Conservation (phyloP, 2,797 vertebrate genomes). For the Propithecus perrieri region DNA sequence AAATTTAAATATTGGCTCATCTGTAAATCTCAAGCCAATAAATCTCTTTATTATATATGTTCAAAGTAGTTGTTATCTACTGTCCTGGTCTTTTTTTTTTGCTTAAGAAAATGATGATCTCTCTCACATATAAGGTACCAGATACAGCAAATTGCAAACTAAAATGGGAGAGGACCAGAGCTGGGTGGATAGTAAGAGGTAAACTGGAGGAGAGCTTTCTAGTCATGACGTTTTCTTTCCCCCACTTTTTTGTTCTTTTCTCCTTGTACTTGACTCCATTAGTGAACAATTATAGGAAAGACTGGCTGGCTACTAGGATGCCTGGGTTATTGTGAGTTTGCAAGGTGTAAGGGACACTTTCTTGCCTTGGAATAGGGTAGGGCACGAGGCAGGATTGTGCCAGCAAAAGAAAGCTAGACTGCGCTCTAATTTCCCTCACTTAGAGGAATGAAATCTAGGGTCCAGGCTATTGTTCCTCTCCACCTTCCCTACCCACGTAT, state of each 20-base stretch:
- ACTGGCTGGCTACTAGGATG: background rate
- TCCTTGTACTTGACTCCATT: background rate
- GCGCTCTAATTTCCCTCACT: rapidly evolving
- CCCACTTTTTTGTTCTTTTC: no score
- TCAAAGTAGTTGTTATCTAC: background rate
- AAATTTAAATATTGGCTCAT: background rate
- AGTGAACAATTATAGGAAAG: background rate
- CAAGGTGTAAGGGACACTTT: background rate
- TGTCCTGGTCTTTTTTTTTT: background rate
- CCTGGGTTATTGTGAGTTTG: background rate
- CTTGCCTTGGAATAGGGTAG: background rate
- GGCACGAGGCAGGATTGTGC: background rate
- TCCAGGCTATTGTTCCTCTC: background rate
- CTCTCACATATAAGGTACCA: background rate
- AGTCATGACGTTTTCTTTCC: background rate
- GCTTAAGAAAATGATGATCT: background rate
- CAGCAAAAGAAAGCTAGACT: background rate
- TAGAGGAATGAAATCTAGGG: background rate
- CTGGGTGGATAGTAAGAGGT: background rate
- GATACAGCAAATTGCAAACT: background rate
- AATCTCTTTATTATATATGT: background rate
- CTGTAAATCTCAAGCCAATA: background rate
- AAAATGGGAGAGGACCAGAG: background rate
- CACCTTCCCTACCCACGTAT: rapidly evolving
- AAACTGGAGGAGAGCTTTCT: background rate